Evolutionary conservation across 2,113 vertebrate species (phyloP), one percentile per base, ranked within the genome.

Genomic region (Neogobius melanostomus): DNA sequence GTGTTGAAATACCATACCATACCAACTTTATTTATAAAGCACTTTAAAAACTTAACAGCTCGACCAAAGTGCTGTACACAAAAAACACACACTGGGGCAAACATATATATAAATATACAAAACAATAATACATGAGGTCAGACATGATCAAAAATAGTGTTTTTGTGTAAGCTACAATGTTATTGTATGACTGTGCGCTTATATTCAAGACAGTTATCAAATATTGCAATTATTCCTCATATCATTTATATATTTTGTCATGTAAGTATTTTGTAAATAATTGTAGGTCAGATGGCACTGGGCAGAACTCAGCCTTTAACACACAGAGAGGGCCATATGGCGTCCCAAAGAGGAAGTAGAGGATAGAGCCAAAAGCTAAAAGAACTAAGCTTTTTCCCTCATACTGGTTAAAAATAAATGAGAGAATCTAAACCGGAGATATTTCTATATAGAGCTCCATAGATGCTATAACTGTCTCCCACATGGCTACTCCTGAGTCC

Each of bases 271-370:
- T 11, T 73, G 72, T 81, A 80, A 83, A 43, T 80, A 69, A 84
- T 84, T 82, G 44, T 66, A 67, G 81, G 82, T 84, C 77, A 79
- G 79, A 83, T 72, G 77, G 75, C 74, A 68, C 48, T 17, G 28
- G 49, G 71, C 52, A 56, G 71, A 53, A 76, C 68, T 66, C 52
- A 64, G 82, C 56, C 79, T 6, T 83, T 77, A 56, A 87, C 84
- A 84, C 47, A 86, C 68, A 80, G 60, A 76, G 88, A 69, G 67
- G 79, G 59, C 85, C 90, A 90, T 90, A 90, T 90, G 89, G 87
- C 83, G 74, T 68, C 64, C 79, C 64, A 76, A 72, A 83, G 77
- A 74, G 66, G 52, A 46, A 62, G 44, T 21, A 51, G 74, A 12
- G 14, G 44, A 48, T 51, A 81, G 74, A 76, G 86, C 85, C 83